Evolutionary conservation across 2,113 vertebrate genomes (phyloP).

Genomic region (Antigone vipio): DNA sequence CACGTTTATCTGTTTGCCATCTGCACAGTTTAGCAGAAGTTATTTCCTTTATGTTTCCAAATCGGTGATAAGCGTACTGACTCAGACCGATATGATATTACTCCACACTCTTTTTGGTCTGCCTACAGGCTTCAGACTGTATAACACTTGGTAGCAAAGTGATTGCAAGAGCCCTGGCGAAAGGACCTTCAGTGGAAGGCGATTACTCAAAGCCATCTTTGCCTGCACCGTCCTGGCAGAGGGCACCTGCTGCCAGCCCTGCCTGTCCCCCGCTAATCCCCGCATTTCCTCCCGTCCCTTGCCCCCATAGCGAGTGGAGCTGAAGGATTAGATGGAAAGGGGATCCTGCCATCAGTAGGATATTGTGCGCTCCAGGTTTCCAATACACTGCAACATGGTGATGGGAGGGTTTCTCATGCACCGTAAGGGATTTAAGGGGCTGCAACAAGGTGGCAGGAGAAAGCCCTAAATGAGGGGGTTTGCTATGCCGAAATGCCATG

Average conservation of each 20-base stretch:
- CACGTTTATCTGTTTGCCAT: neutral
- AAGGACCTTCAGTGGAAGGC: neutral
- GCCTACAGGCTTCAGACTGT: neutral
- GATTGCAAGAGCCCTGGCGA: neutral
- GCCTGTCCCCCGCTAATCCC: accelerated
- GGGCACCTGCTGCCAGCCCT: neutral
- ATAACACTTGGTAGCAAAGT: neutral
- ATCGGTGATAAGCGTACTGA: neutral
- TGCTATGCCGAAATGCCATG: neutral
- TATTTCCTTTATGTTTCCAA: neutral
- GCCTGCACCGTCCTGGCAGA: neutral
- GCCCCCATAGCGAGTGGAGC: neutral
- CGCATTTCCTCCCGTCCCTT: neutral
- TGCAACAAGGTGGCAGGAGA: neutral
- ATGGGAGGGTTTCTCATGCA: neutral
- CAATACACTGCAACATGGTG: neutral
- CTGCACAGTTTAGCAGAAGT: neutral
- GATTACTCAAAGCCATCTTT: neutral
- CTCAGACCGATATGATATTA: neutral
- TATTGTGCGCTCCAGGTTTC: neutral
- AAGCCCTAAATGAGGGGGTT: neutral
- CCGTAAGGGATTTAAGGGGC: neutral
- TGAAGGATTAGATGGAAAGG: neutral
- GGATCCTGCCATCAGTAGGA: neutral
- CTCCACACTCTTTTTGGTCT: neutral